Conservation (phyloP, 2,797 vertebrate genomes). For the Chaenodraco wilsoni region DNA sequence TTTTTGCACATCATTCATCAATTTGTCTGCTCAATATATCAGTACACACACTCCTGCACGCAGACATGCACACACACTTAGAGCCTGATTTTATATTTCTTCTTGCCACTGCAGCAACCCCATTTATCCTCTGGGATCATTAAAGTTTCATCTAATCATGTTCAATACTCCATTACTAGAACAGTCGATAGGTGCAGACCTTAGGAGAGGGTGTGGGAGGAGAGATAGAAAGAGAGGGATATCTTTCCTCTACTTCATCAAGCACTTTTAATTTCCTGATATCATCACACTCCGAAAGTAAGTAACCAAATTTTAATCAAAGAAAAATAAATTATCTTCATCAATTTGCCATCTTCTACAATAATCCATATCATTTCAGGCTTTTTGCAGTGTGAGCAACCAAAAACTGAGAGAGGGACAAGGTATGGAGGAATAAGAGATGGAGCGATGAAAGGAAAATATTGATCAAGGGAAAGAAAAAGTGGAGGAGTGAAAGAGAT, state of each 20-base stretch:
- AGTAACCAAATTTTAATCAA: neutral
- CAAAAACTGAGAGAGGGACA: neutral
- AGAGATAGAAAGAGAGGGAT: neutral
- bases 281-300: neutral
- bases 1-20: neutral
- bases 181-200: slow-evolving; percentile 12
- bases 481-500: neutral
- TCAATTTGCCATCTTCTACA: neutral
- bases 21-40: neutral
- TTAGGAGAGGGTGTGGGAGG: neutral
- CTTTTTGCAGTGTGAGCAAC: neutral
- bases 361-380: neutral
- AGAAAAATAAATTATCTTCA: neutral
- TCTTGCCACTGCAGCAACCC: neutral
- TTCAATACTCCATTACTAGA: slow-evolving; percentile 19
- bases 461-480: slow-evolving; percentile 19
- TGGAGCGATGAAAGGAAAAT: neutral
- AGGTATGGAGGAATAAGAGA: neutral
- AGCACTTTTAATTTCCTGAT: neutral
- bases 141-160: slow-evolving; percentile 28
- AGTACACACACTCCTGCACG: neutral
- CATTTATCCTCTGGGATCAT: slow-evolving; percentile 6
- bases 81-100: slow-evolving; percentile 1
- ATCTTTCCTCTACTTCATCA: neutral
- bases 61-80: neutral